A percentile compares a stretch with the other conserved stretches of the same genome.
These are phyloP conservation scores for Argentina silus DNA, from an alignment of 2,797 vertebrate genomes.

Conservation along the genomic window DNA sequence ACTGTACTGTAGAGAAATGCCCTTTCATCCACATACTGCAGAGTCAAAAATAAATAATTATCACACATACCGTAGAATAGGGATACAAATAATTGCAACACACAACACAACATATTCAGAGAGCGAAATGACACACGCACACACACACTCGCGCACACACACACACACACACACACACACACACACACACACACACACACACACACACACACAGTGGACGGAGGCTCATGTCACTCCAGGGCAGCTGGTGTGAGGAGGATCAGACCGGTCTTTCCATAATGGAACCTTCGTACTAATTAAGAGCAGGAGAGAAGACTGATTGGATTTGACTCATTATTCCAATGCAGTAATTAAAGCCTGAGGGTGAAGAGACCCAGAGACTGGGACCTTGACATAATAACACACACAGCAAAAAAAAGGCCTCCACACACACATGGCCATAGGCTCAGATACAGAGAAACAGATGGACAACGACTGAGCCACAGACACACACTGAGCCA, in stretches of 20 bases:
- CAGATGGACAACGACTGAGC: conserved; percentile 1
- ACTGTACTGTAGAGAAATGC: neutral
- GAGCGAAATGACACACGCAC: neutral
- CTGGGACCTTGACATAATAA: conserved; percentile 58
- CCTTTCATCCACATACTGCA: neutral
- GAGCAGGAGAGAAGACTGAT: conserved; percentile 76
- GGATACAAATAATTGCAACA: neutral
- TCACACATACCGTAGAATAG: neutral
- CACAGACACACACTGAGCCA: neutral
- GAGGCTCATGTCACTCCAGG: conserved; percentile 65
- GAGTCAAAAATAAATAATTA: neutral
- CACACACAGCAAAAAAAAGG: conserved; percentile 10
- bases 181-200: conserved; percentile 24
- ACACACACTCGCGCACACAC: neutral
- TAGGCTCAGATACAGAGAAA: neutral
- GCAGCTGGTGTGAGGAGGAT: conserved; percentile 66
- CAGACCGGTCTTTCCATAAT: conserved; percentile 70
- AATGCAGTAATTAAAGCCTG: conserved; percentile 81
- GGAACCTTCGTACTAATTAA: conserved; percentile 77
- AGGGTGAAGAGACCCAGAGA: conserved; percentile 64
- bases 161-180: conserved; percentile 14
- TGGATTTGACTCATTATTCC: conserved; percentile 83
- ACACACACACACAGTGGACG: conserved; percentile 12
- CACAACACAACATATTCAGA: neutral
- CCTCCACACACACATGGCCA: conserved; percentile 8